Base-by-base conservation (phyloP, 2,888 invertebrate species). In the Drosophila diplacantha region DNA sequence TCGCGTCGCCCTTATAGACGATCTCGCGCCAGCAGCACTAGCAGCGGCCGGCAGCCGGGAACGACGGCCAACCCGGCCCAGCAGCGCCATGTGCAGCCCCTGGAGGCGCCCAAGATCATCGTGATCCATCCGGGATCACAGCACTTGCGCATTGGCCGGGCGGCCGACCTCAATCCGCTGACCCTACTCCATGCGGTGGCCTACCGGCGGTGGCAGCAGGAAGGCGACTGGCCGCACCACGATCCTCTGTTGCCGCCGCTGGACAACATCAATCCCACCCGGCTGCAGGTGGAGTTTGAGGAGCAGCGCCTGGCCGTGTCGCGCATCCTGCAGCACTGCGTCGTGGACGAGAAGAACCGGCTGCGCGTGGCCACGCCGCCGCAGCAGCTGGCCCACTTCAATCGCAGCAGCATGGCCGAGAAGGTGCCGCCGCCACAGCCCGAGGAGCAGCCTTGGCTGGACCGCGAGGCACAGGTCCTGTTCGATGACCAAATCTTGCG, bases 81-180 rank as follows among this genome's bases (percentile, higher is more conserved):
- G 37, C 84, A 47, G 37, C 78, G 73, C 32, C 78, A 81, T 0
- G 6, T 75, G 31, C 78, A 80, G 35, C 78, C 84, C 0, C 5
- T 85, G 44, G 84, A 81, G 78, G 93, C 95, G 0, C 93, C 94
- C 80, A 93, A 93, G 64, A 94, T 96, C 39, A 93, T 98, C 62
- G 93, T 98, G n/a, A 96, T 98, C 57, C 97, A 98, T 85, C 97
- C 98, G 20, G 98, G 98, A 8, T 98, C 97, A 0, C 91, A 94
- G 47, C 93, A 96, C 87, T 91, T 98, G 24, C 90, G 97, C 67
- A 94, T 98, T 85, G 98, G 98, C 1, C 90, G 96, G 76, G 97
- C 97, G 2, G 96, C 96, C 0, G 98, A 98, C 87, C 90, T 96
- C 4, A 92, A 94, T 85, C 98, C 98, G 11, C 91, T 94, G 56